Base-by-base conservation (phyloP, 2,888 invertebrate genomes). In the Drosophila niveifrons region DNA sequence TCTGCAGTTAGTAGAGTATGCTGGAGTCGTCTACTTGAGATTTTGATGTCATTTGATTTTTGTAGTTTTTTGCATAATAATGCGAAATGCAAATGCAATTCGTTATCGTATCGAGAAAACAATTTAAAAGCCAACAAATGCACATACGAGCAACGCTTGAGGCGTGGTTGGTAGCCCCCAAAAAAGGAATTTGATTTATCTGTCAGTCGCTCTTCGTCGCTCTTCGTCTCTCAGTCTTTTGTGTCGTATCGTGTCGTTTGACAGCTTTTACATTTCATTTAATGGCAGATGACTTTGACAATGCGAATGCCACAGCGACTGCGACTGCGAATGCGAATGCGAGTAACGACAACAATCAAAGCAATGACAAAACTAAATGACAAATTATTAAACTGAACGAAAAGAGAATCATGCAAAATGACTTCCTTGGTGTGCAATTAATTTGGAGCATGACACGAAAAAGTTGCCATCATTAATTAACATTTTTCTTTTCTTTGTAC, bases 391-490 rank as follows among this genome's bases (percentile, higher is more conserved):
- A 48, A 57, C 41, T 63, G 63, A 63, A 53, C 29, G 9, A 31
- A 11, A 9, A 31, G 23, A 56, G 23, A 68, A 53, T 51, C 29
- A 56, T 59, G 58, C 39, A 39, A 41, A 76, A 47, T 64, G 17
- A 59, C 56, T 78, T 59, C 56, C 66, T 56, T 50, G 44, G 55
- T 48, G 64, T 70, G 70, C 63, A 83, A 73, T 71, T 70, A 56
- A 64, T 68, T 67, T 58, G 41, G 66, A 34, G 43, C 39, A 47
- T 62, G 66, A 63, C 59, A 59, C 41, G 17, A 64, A 78, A 82
- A 89, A 76, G 68, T 86, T 88, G 55, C 67, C 69, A 57, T 56
- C 76, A 89, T 89, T 89, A 89, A 89, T 83, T 88, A 85, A 70
- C 82, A 81, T 77, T 84, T 66, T 66, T 43, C 61, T 59, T 79